Evolutionary conservation across 2,113 vertebrate genomes (phyloP), one percentile per base, ranked within the genome.

Genomic region (Ammodytes dubius): DNA sequence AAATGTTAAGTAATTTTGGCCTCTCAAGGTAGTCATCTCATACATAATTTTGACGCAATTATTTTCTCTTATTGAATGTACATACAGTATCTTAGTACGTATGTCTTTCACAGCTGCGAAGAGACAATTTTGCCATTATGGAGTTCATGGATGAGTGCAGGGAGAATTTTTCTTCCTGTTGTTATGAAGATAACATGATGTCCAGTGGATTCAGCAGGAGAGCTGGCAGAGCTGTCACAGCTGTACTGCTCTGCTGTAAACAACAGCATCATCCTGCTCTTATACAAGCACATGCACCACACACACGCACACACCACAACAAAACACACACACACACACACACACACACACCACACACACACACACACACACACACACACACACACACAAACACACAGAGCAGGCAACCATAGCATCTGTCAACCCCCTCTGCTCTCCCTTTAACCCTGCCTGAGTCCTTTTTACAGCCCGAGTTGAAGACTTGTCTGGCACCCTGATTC

Each of bases 181-280:
- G 61, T 72, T 65, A 63, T 65, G 61, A 57, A 68, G 47, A 37
- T 57, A 14, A 50, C 12, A 14, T 46, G 17, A 47, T 37, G 43
- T 35, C 27, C 57, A 84, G 46, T 39, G 45, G 47, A 43, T 60
- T 27, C 19, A 70, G 57, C 27, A 46, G 69, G 53, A 70, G 64
- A 74, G 46, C 57, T 50, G 67, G 17, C 83, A 65, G 47, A 1
- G n/a, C 68, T 70, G 70, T 37, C 68, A 69, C 84, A 88, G 78
- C 88, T 87, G 81, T 52, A 50, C 69, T 57, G 58, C 67, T 75
- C 70, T 76, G 80, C 61, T 78, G 75, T 68, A 88, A 84, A 88
- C 87, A 88, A 82, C 71, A 54, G 63, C n/a, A 35, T 54, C 50
- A 40, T 63, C 65, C 53, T 70, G 60, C 56, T 37, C 27, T 37